Conservation (phyloP, 2,888 invertebrate species). For the Heliconius erato region DNA sequence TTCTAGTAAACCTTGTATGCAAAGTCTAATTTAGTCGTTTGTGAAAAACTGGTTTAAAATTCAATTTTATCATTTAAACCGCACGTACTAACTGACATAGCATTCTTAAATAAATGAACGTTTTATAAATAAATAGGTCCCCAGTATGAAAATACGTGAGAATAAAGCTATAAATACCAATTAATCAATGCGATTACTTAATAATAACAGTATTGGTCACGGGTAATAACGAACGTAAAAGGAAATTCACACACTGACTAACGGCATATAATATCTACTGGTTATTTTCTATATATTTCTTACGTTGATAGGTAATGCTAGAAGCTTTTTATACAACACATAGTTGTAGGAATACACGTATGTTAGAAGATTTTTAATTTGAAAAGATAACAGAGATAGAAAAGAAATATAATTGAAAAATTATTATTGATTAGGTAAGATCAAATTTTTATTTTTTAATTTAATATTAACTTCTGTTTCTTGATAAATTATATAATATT, state of each 20-base stretch:
- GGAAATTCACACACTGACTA: constrained; percentile 36
- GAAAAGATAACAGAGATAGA: too few species aligned
- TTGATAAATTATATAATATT: background rate
- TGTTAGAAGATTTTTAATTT: background rate
- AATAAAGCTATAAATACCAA: constrained; percentile 30
- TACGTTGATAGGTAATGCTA: constrained; percentile 1
- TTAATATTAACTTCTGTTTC: background rate
- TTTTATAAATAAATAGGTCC: constrained; percentile 1
- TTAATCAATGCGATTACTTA: constrained; percentile 35
- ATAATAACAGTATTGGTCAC: constrained; percentile 37
- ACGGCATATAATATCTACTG: constrained; percentile 23
- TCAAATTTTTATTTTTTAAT: background rate
- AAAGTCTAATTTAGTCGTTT: background rate
- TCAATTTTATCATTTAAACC: background rate
- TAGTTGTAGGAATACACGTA: background rate
- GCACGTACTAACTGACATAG: background rate
- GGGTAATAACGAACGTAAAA: constrained; percentile 37
- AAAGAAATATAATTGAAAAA: background rate
- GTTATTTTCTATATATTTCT: constrained; percentile 29
- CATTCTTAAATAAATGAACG: background rate
- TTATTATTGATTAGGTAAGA: background rate
- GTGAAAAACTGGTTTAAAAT: background rate
- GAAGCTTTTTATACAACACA: background rate
- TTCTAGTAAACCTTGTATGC: background rate
- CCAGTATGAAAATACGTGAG: constrained; percentile 27